These are phyloP conservation scores for Rutilus rutilus DNA, from an alignment of 2,113 vertebrate genomes.

Conservation along the genomic window DNA sequence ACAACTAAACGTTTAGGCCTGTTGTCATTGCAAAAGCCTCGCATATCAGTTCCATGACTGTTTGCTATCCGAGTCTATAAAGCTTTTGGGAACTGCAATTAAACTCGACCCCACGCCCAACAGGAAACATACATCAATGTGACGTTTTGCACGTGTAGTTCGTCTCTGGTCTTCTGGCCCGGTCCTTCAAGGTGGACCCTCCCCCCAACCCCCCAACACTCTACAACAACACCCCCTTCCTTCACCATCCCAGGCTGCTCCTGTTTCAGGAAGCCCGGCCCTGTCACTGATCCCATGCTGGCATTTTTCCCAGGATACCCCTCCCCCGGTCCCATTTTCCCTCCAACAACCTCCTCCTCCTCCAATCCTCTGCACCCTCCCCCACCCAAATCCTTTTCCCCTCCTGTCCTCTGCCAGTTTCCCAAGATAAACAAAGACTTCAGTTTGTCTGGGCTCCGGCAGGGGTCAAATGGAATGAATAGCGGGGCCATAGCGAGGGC, in stretches of 20 bases:
- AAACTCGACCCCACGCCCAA: constrained; percentile 6
- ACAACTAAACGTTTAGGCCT: not conserved
- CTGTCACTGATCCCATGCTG: constrained; percentile 64
- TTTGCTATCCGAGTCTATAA: constrained; percentile 27
- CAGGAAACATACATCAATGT: constrained; percentile 22
- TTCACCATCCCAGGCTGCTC: constrained; percentile 46
- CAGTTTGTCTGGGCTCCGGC: constrained; percentile 62
- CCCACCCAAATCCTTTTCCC: constrained; percentile 45
- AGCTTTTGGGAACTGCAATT: constrained; percentile 4
- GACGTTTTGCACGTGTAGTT: not conserved
- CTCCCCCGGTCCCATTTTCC: constrained; percentile 56
- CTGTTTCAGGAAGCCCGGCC: constrained; percentile 63
- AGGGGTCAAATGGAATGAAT: constrained; percentile 61
- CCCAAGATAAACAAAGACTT: constrained; percentile 69
- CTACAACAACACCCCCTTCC: not conserved
- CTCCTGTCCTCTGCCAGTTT: constrained; percentile 64
- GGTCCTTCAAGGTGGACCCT: constrained; percentile 21
- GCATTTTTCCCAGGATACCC: constrained; percentile 69
- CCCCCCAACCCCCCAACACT: constrained; percentile 31
- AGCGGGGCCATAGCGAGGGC: constrained; percentile 53
- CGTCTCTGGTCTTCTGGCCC: constrained; percentile 18
- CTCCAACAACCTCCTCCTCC: constrained; percentile 30
- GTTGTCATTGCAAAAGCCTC: constrained; percentile 13
- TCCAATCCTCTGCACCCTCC: constrained; percentile 44
- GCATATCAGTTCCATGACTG: not conserved